These are phyloP conservation scores for Ptilodon capucinus DNA, from an alignment of 2,888 invertebrate species.

Conservation along the genomic window DNA sequence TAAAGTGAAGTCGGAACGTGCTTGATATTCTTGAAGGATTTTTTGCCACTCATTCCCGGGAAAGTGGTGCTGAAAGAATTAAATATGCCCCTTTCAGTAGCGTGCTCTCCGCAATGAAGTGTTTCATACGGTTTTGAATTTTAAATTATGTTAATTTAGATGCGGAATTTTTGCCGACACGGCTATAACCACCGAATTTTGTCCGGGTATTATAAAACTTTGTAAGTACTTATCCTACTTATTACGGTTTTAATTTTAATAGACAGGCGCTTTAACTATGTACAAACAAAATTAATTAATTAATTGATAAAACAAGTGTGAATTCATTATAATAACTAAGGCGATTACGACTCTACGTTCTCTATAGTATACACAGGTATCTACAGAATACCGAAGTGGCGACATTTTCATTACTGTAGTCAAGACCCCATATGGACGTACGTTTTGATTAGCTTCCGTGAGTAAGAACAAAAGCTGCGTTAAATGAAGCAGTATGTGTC, in stretches of 20 bases:
- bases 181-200: conserved; percentile 35
- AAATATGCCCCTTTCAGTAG: conserved; percentile 64
- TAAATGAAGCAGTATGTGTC: conserved; percentile 56
- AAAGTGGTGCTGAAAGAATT: conserved; percentile 62
- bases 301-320: conserved; percentile 15
- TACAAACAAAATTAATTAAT: no score
- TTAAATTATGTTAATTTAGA: conserved; percentile 66
- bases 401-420: conserved; percentile 29
- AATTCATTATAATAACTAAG: conserved; percentile 15
- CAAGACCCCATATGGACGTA: conserved; percentile 34
- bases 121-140: conserved; percentile 71
- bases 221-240: neutral
- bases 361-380: neutral
- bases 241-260: neutral
- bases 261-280: no score
- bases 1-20: conserved; percentile 68
- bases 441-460: conserved; percentile 54
- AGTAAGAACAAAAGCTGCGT: conserved; percentile 57
- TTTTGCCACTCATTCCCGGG: conserved; percentile 49
- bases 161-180: conserved; percentile 46
- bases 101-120: conserved; percentile 60
- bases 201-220: conserved; percentile 25
- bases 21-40: conserved; percentile 62
- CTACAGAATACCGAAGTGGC: conserved; percentile 25
- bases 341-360: neutral